These are phyloP conservation scores for Chlamydotis undulata DNA, from an alignment of 2,113 vertebrate species.

Conservation along the genomic window DNA sequence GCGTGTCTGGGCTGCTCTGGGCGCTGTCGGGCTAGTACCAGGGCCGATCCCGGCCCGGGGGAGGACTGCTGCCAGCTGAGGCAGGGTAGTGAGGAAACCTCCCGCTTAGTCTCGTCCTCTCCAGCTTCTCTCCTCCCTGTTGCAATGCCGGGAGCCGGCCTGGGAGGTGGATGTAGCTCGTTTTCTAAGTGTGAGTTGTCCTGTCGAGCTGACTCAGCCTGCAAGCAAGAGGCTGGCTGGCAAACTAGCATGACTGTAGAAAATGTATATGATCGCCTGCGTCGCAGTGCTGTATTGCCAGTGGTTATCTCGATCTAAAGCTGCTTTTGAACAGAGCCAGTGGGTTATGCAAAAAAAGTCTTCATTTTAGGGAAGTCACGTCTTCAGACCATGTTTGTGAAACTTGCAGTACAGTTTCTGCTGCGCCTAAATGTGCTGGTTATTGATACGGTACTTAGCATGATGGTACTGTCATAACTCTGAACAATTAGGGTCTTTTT, in stretches of 20 bases:
- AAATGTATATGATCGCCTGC: fast-evolving
- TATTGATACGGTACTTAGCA: fast-evolving
- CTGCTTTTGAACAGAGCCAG: not conserved
- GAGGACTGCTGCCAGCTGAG: not conserved
- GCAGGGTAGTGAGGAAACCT: not conserved
- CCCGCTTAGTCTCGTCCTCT: fast-evolving
- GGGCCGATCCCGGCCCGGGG: not conserved
- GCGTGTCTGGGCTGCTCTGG: not conserved
- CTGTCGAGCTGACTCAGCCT: not conserved
- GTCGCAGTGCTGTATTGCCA: not conserved
- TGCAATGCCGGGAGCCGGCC: not conserved
- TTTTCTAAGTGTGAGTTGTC: not conserved
- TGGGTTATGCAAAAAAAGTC: not conserved
- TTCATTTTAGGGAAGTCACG: fast-evolving
- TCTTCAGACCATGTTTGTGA: not conserved
- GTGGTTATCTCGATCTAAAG: not conserved
- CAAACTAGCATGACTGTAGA: not conserved
- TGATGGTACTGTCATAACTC: fast-evolving
- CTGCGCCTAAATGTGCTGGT: not conserved
- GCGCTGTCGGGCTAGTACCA: not conserved
- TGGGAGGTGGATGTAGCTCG: not conserved
- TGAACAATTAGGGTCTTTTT: not conserved
- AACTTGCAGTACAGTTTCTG: not conserved
- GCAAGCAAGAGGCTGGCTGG: not conserved
- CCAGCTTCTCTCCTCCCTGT: not conserved